These are phyloP conservation scores for Anastatus disparis DNA, from an alignment of 1,140 invertebrate genomes.

Conservation along the genomic window DNA sequence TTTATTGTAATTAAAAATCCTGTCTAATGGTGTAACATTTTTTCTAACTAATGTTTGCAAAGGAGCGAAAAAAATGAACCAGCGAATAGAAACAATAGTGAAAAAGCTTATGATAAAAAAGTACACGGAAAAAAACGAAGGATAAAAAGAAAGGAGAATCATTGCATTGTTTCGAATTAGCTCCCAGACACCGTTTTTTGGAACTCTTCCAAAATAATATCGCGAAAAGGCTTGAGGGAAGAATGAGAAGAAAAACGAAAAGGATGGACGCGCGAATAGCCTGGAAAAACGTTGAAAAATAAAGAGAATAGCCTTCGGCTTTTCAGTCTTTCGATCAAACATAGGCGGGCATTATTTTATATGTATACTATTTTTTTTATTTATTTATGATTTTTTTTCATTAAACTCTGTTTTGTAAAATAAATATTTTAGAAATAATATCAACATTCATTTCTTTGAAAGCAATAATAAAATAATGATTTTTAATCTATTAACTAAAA, in stretches of 20 bases:
- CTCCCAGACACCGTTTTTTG: slow-evolving; percentile 44
- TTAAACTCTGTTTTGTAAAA: no score
- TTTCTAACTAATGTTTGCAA: background rate
- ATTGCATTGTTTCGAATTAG: slow-evolving; percentile 41
- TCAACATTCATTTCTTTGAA: no score
- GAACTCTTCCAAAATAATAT: slow-evolving; percentile 52
- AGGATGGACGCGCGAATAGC: slow-evolving; percentile 14
- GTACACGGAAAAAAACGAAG: slow-evolving; percentile 20
- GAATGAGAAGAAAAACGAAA: slow-evolving; percentile 25
- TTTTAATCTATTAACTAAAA: no score
- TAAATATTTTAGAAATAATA: no score
- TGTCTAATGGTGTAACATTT: background rate
- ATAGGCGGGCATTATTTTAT: no score
- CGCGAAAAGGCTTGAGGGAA: slow-evolving; percentile 38
- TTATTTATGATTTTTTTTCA: no score
- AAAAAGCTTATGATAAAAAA: slow-evolving; percentile 22
- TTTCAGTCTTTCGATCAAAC: slow-evolving; percentile 20
- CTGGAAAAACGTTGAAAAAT: slow-evolving; percentile 20
- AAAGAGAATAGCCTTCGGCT: slow-evolving; percentile 48
- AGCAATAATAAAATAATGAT: no score
- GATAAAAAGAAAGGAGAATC: slow-evolving; percentile 14
- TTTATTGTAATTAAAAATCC: no score
- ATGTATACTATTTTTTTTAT: no score
- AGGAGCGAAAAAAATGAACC: background rate
- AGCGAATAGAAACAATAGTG: slow-evolving; percentile 17